Conservation (phyloP, 2,113 vertebrate genomes). For the Engystomops pustulosus region DNA sequence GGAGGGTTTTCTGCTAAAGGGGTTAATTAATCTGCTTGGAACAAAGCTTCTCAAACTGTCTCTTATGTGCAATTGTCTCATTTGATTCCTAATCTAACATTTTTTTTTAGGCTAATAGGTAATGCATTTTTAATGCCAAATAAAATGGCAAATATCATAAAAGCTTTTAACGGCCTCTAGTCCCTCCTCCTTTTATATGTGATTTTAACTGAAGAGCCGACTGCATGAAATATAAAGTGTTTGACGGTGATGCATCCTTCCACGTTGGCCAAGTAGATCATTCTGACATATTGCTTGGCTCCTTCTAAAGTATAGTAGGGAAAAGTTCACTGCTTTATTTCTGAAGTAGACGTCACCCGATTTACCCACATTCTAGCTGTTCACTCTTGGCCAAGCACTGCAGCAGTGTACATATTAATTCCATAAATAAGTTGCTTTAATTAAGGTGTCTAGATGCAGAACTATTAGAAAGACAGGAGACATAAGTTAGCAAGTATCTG, state of each 20-base stretch:
- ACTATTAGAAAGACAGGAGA: background rate
- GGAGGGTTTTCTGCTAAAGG: slow-evolving; percentile 6
- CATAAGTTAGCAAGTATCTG: background rate
- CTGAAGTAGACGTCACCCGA: background rate
- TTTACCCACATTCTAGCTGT: background rate
- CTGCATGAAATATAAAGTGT: slow-evolving; percentile 51
- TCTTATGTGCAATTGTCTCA: slow-evolving; percentile 53
- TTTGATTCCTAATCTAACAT: slow-evolving; percentile 53
- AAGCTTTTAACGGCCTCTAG: slow-evolving; percentile 56
- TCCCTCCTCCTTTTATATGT: slow-evolving; percentile 43
- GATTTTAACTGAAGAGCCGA: slow-evolving; percentile 42
- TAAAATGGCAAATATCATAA: slow-evolving; percentile 58
- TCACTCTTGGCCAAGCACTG: background rate
- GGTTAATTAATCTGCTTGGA: slow-evolving; percentile 51
- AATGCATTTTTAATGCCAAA: slow-evolving; percentile 61
- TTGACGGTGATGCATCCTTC: slow-evolving; percentile 39
- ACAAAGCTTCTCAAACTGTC: slow-evolving; percentile 47
- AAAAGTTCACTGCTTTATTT: background rate
- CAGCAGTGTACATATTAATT: slow-evolving; percentile 31
- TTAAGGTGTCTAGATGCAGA: slow-evolving; percentile 26
- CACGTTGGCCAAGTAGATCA: background rate
- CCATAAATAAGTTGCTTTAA: slow-evolving; percentile 46
- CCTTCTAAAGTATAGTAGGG: background rate
- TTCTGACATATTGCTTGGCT: background rate
- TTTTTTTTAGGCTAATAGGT: slow-evolving; percentile 58